These are phyloP conservation scores for Pollachius pollachius DNA, from an alignment of 2,113 vertebrate species.

Conservation along the genomic window DNA sequence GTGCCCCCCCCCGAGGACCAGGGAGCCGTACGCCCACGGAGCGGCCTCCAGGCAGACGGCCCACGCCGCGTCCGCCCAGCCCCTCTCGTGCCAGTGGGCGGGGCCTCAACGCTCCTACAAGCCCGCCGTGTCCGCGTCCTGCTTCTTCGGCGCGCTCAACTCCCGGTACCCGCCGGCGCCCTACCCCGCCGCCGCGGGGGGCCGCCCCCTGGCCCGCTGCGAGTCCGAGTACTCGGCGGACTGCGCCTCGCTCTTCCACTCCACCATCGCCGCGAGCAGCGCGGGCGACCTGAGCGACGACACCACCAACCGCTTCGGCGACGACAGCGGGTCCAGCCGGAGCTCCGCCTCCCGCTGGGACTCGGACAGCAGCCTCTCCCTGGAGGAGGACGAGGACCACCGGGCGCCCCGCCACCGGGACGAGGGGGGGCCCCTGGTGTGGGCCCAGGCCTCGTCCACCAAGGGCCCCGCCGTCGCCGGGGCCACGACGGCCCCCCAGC, in stretches of 20 bases:
- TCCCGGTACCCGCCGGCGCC: constrained; percentile 68
- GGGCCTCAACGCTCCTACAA: constrained; percentile 40
- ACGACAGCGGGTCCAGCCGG: constrained; percentile 86
- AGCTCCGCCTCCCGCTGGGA: constrained; percentile 69
- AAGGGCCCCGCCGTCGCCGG: constrained; percentile 62
- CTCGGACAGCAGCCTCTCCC: constrained; percentile 66
- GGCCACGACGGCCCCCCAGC: constrained; percentile 42
- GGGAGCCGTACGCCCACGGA: constrained; percentile 37
- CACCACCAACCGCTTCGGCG: constrained; percentile 84
- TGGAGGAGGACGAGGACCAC: constrained; percentile 65
- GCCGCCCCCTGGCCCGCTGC: constrained; percentile 62
- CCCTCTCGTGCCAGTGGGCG: constrained; percentile 58
- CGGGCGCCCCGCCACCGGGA: constrained; percentile 57
- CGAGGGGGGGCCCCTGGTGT: constrained; percentile 69
- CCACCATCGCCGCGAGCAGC: constrained; percentile 83
- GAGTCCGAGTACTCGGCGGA: constrained; percentile 84
- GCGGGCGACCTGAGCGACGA: constrained; percentile 85
- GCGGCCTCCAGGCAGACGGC: constrained; percentile 54
- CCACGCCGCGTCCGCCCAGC: constrained; percentile 51
- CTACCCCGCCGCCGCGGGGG: constrained; percentile 6
- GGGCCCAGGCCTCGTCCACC: constrained; percentile 65
- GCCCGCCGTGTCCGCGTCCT: constrained; percentile 52
- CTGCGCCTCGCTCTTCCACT: constrained; percentile 80
- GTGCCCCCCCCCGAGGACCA: constrained; percentile 42
- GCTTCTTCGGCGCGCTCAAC: constrained; percentile 61